Evolutionary conservation across 2,113 vertebrate species (phyloP), one percentile per base, ranked within the genome.

Genomic region (Glaucomys volans): DNA sequence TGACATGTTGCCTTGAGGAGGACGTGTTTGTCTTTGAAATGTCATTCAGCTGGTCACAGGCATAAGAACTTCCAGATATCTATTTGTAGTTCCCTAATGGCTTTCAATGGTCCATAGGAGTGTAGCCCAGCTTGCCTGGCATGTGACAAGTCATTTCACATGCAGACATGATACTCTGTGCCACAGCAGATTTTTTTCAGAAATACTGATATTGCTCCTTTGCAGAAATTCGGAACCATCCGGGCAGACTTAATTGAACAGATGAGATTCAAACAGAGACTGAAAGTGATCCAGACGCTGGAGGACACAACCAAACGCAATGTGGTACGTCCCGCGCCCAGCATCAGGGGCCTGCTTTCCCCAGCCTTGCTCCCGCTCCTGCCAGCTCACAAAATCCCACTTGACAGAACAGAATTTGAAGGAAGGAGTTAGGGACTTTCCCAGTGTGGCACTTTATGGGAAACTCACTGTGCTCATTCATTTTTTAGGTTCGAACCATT

Each of bases 241-340:
- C 98, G 99, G 75, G 99, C 99, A 4, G 99, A 99, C 89, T 98
- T 99, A 95, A 99, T 99, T 83, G 99, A 99, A 95, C 99, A 99
- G 97, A 99, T 99, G 99, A 99, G 99, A 79, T 99, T 99, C 98
- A 99, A 99, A 93, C 99, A 99, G 98, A 99, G 99, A 59, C 99
- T 99, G 97, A 99, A 99, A 92, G 99, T 99, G 87, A 99, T 99
- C 97, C 99, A 99, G 98, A 99, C 99, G 1, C 99, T 99, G 13
- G 99, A 99, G 95, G 99, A 99, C 69, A 99, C 99, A 1, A 99
- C 99, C 0, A 99, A 99, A 93, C 99, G 99, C 95, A 99, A 99
- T 0, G 99, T 99, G 99, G 99, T 99, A 94, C 98, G 98, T 77
- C 80, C 83, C 54, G 71, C 2, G 91, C 47, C 83, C 59, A 52